Base-by-base conservation (phyloP, 2,113 vertebrate species). In the Nothobranchius kuhntae region DNA sequence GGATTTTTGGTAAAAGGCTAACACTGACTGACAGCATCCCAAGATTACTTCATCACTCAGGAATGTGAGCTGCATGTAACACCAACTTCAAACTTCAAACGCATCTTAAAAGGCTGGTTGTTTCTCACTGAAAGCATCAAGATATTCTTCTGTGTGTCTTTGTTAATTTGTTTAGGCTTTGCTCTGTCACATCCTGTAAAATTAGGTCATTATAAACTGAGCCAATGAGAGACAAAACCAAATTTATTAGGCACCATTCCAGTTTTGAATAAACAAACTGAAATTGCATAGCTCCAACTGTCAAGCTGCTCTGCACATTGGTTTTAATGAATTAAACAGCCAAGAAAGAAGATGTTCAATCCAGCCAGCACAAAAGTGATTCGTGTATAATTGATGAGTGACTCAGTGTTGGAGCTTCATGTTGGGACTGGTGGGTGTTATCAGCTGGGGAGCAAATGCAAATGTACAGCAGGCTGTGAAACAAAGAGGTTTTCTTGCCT, bases 311-410 rank as follows among this genome's bases (percentile, higher is more conserved):
- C 64, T 45, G 35, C 64, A 63, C 64, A 40, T 68, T 82, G 6
- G 10, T 68, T 77, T 73, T 81, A 87, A 78, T 81, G 71, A 88
- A 84, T 77, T 79, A 85, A 85, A 51, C 54, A 83, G 73, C 67
- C 71, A 55, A 61, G 62, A 60, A 76, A 75, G 77, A 78, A 70
- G 75, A 81, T 79, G 80, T 71, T 83, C 77, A 50, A 73, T 56
- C 78, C 75, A 81, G 56, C 76, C 70, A 17, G 71, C 79, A 74
- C 58, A 70, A 71, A 73, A 67, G 80, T 65, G 81, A 61, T 68
- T 88, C 81, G 85, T 88, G 81, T 75, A 77, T 91, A 81, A 80
- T 82, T 79, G 71, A 87, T 76, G 79, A 81, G 84, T 61, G 71
- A 78, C 53, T 82, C 65, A 53, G 74, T 44, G 62, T 44, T 44